A percentile compares a stretch with the other conserved stretches of the same genome.
Conservation (phyloP, 2,888 invertebrate species). For the Drosophila eohydei region DNA sequence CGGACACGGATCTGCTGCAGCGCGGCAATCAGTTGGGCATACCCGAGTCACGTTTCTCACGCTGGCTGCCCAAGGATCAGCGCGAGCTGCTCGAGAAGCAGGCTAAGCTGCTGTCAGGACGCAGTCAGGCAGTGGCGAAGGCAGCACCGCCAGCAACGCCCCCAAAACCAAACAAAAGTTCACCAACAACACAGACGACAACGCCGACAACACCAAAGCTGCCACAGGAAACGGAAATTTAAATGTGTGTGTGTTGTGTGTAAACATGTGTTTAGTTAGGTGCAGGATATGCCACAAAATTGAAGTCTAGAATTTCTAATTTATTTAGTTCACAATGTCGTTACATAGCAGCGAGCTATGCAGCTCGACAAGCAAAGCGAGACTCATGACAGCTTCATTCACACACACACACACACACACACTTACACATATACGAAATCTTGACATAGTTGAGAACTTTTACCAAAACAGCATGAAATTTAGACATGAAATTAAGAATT, state of each 20-base stretch:
- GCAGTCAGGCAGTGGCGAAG: constrained; percentile 37
- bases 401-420: constrained; percentile 17
- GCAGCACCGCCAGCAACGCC: constrained; percentile 33
- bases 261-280: constrained; percentile 27
- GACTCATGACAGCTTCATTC: constrained; percentile 46
- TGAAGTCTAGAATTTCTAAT: constrained; percentile 14
- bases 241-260: constrained; percentile 38
- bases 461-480: constrained; percentile 46
- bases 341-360: constrained; percentile 50
- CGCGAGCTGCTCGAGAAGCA: constrained; percentile 84
- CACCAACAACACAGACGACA: constrained; percentile 13
- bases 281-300: constrained; percentile 36
- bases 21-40: constrained; percentile 83
- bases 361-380: constrained; percentile 23
- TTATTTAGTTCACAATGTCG: constrained; percentile 11
- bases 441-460: constrained; percentile 15
- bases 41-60: constrained; percentile 83
- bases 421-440: constrained; percentile 11
- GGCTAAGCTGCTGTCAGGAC: constrained; percentile 82
- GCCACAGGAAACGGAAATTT: constrained; percentile 84
- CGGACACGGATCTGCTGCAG: constrained; percentile 73
- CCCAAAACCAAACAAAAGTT: constrained; percentile 20
- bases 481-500: constrained; percentile 51
- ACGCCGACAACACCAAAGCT: constrained; percentile 49
- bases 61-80: constrained; percentile 84